These are phyloP conservation scores for Calonectris borealis DNA, from an alignment of 2,113 vertebrate species.

Conservation along the genomic window DNA sequence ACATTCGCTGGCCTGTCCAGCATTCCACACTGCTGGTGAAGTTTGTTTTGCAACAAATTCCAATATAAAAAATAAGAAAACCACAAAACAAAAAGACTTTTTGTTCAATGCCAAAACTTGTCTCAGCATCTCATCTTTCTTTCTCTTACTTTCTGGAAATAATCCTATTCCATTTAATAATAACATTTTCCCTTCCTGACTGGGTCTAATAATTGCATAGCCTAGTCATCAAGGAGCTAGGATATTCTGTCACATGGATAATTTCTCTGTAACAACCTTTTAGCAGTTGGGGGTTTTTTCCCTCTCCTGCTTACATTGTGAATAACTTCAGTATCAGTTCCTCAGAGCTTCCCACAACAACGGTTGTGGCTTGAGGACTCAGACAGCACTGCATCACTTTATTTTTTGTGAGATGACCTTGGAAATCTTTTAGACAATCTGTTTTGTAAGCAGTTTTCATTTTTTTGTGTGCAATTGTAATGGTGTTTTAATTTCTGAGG, in stretches of 20 bases:
- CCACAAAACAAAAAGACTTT: neutral
- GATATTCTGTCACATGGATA: neutral
- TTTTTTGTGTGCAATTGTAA: neutral
- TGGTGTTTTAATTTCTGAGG: neutral
- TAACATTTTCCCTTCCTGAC: neutral
- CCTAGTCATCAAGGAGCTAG: neutral
- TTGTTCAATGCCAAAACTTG: neutral
- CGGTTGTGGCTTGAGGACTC: neutral
- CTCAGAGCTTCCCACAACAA: neutral
- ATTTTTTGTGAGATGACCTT: neutral
- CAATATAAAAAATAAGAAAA: neutral
- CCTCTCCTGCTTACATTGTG: neutral
- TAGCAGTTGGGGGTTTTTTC: neutral
- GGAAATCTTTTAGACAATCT: neutral
- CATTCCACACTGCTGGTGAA: neutral
- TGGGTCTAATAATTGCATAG: neutral
- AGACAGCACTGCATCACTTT: neutral
- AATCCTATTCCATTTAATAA: neutral
- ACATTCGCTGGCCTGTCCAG: neutral
- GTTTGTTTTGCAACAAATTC: neutral
- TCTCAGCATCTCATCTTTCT: neutral
- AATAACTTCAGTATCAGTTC: slow-evolving; percentile 22
- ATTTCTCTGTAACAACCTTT: neutral
- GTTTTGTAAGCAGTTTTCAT: neutral
- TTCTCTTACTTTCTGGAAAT: neutral